A percentile compares a stretch with the other conserved stretches of the same genome.
Conservation (phyloP, 2,113 vertebrate genomes). For the Psephotus haematonotus region DNA sequence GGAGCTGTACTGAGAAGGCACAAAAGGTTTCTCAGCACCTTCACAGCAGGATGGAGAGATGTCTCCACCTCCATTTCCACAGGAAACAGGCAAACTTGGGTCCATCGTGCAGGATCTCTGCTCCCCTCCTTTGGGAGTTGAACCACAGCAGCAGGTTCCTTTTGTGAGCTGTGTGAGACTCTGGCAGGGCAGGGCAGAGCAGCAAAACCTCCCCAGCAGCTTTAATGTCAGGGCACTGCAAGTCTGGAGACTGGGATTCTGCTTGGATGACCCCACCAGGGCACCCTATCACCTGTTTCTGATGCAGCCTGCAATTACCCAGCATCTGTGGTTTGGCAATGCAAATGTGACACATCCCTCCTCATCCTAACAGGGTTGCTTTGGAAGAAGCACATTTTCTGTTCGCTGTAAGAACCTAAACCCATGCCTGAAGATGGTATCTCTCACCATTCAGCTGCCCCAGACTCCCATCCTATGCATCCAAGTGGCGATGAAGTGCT, state of each 20-base stretch:
- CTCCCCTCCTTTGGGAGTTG: neutral
- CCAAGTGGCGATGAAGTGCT: neutral
- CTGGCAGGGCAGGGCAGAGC: neutral
- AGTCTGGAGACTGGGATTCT: neutral
- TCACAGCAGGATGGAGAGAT: neutral
- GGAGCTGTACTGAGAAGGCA: neutral
- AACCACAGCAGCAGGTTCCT: neutral
- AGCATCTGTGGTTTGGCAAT: neutral
- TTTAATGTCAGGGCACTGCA: neutral
- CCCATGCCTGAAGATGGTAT: too few species aligned
- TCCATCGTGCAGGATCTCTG: neutral
- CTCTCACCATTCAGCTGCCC: neutral
- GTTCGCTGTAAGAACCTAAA: neutral
- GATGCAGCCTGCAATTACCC: neutral
- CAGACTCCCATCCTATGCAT: neutral
- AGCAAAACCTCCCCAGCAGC: neutral
- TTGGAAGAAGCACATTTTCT: neutral
- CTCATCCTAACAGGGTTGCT: neutral
- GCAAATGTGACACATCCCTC: neutral
- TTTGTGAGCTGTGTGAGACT: neutral
- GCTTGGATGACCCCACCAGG: neutral
- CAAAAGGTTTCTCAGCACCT: neutral
- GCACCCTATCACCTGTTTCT: neutral
- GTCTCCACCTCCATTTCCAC: neutral
- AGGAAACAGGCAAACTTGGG: accelerated